These are phyloP conservation scores for Glyptemys insculpta DNA, from an alignment of 2,797 vertebrate genomes.

Conservation along the genomic window DNA sequence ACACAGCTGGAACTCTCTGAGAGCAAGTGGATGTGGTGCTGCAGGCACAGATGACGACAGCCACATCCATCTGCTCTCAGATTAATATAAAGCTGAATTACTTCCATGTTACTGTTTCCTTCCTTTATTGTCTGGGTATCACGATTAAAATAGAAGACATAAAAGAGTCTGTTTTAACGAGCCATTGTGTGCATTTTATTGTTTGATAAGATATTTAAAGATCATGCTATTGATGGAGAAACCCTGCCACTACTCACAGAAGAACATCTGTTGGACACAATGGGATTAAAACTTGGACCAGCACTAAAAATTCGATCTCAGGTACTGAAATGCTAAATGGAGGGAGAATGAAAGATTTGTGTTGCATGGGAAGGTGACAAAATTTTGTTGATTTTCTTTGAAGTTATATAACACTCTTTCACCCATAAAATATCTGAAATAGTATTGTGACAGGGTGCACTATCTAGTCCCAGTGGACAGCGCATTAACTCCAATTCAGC, in stretches of 20 bases:
- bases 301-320: conserved; percentile 95
- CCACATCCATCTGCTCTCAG: background rate
- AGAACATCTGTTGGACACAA: conserved; percentile 93
- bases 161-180: background rate
- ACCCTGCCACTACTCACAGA: conserved; percentile 96
- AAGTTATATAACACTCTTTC: background rate
- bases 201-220: conserved; percentile 90
- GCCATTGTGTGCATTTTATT: conserved; percentile 14
- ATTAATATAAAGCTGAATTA: background rate
- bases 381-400: background rate
- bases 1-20: background rate
- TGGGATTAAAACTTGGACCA: conserved; percentile 95
- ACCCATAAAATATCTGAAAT: background rate
- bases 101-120: background rate
- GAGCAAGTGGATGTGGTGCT: background rate
- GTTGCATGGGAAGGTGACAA: background rate
- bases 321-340: conserved; percentile 77
- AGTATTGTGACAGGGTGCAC: background rate
- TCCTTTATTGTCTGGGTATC: background rate
- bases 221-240: conserved; percentile 96
- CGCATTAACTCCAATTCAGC: background rate
- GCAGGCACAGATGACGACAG: background rate
- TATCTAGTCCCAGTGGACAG: background rate
- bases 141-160: conserved; percentile 15
- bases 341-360: background rate